Conservation (phyloP, 2,888 invertebrate genomes). For the Sisyra terminalis region DNA sequence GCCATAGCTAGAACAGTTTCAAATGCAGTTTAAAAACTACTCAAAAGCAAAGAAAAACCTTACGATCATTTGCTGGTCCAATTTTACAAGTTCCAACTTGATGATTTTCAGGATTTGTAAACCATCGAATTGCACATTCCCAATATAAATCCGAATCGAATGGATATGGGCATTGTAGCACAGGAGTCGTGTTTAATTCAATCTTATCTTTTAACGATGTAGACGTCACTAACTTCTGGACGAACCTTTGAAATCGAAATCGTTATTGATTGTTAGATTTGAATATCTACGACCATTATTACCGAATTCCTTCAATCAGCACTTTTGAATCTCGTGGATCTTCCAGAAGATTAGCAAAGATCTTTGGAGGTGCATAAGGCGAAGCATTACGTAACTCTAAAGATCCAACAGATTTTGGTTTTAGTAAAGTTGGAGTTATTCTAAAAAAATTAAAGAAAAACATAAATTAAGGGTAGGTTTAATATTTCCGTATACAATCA, state of each 20-base stretch:
- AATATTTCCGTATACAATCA: too few relatives aligned
- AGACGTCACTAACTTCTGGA: constrained; percentile 5
- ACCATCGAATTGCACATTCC: constrained; percentile 10
- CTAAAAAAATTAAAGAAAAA: constrained; percentile 6
- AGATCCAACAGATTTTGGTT: constrained; percentile 10
- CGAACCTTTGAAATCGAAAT: constrained; percentile 3
- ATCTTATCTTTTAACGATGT: constrained; percentile 8
- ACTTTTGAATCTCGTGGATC: constrained; percentile 7
- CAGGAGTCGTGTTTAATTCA: constrained; percentile 7
- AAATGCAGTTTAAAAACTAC: too few relatives aligned
- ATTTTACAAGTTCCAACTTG: constrained; percentile 12
- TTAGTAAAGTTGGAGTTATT: constrained; percentile 11
- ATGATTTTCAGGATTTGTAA: constrained; percentile 12
- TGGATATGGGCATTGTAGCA: constrained; percentile 7
- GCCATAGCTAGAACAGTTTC: too few relatives aligned
- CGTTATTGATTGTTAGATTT: too few relatives aligned
- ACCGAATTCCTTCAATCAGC: constrained; percentile 10
- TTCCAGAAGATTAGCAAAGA: constrained; percentile 9
- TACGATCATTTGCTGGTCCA: constrained; percentile 10
- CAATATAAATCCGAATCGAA: constrained; percentile 9
- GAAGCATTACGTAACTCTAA: constrained; percentile 7
- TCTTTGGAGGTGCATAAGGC: constrained; percentile 8
- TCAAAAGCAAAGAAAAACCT: constrained; percentile 5
- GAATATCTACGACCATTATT: too few relatives aligned
- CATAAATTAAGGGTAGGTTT: too few relatives aligned